Evolutionary conservation across 1,140 invertebrate species (phyloP), one percentile per base, ranked within the genome.

Genomic region (Theocolax elegans): DNA sequence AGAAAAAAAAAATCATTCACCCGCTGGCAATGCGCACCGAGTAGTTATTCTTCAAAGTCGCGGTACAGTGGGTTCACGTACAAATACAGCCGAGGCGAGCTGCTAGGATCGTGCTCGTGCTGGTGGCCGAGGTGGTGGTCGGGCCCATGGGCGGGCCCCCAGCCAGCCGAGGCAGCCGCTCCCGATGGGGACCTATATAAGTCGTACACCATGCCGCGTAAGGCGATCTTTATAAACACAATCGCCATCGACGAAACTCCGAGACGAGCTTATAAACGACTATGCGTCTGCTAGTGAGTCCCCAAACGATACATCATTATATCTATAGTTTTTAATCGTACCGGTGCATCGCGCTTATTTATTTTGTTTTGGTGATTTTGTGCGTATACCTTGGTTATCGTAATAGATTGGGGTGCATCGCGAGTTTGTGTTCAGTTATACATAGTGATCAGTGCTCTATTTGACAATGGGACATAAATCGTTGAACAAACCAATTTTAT

Each of bases 121-220:
- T 58, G 73, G 72, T 67, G 75, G 9, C 66, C 72, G 75, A 78
- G 70, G 75, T 80, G 81, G 81, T 81, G 83, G 81, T 83, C 76
- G 82, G 77, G 79, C 75, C 78, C 79, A 85, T 85, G 83, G 83
- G 83, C 81, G 83, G 82, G 77, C 77, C 83, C 76, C 67, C 58
- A 38, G n/a, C 12, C 48, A 19, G 23, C 25, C 25, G 15, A 35
- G 31, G 31, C 4, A 35, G 38, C 58, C 58, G 48, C 83, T 83
- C 83, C 81, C 81, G 78, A 80, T 74, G 78, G 79, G 80, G 27
- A 74, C 79, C 83, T 85, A 84, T 85, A 85, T 85, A 85, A 85
- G 82, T 79, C 77, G 79, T 79, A 76, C 76, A 72, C 75, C 76
- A 70, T 75, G 71, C 72, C n/a, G 77, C 72, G 75, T 76, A 79